A percentile compares a stretch with the other conserved stretches of the same genome.
These are phyloP conservation scores for Chromoteleia sp. DNA, from an alignment of 2,888 invertebrate genomes.

Conservation along the genomic window DNA sequence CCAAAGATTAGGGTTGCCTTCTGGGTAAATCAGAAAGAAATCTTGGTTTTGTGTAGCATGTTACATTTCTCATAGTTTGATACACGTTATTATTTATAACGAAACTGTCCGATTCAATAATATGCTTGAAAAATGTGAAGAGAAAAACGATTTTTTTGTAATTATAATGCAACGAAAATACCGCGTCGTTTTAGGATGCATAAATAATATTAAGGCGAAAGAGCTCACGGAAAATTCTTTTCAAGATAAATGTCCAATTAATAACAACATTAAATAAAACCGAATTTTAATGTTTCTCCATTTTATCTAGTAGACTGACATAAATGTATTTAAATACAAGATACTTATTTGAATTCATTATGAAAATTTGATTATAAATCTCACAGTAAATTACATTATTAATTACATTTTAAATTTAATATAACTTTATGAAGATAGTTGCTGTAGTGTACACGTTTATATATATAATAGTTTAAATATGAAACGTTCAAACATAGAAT, in stretches of 20 bases:
- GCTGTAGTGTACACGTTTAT: no score
- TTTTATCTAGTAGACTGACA: no score
- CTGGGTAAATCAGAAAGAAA: conserved; percentile 63
- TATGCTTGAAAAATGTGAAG: conserved; percentile 36
- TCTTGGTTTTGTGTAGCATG: conserved; percentile 52
- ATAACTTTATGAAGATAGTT: no score
- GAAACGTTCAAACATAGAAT: no score
- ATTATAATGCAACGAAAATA: conserved; percentile 47
- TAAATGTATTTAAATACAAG: no score
- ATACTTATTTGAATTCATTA: no score
- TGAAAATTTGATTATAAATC: no score
- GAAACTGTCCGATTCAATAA: conserved; percentile 32
- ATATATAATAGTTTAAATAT: no score
- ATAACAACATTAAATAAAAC: not conserved
- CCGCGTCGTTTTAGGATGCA: conserved; percentile 34
- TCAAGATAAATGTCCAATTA: conserved; percentile 2
- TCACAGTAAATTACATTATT: no score
- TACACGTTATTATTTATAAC: conserved; percentile 57
- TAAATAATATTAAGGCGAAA: conserved; percentile 11
- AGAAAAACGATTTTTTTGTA: conserved; percentile 41
- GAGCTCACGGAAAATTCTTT: conserved; percentile 14
- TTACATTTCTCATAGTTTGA: conserved; percentile 50
- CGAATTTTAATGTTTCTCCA: no score
- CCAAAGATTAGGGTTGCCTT: conserved; percentile 69
- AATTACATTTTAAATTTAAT: no score